Conservation (phyloP, 2,888 invertebrate genomes). For the Disparrhopalites patrizii region DNA sequence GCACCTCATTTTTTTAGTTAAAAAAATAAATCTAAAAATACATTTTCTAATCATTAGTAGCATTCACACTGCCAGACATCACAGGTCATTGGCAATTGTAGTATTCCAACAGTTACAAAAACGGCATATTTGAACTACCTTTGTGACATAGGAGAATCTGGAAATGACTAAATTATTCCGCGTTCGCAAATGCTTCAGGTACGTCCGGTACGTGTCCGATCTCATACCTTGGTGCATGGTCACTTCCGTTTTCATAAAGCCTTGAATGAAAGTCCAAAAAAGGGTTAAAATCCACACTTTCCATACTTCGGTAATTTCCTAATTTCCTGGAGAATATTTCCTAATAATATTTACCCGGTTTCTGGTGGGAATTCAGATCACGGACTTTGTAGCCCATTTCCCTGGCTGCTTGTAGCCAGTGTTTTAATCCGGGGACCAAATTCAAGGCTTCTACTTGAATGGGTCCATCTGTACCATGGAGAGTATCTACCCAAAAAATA, state of each 20-base stretch:
- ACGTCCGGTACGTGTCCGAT: background rate
- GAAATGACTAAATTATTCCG: background rate
- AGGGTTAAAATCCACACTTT: too few relatives aligned
- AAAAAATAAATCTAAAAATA: background rate
- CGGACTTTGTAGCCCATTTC: conserved; percentile 19
- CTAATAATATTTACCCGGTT: conserved; percentile 11
- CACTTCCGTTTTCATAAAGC: conserved; percentile 5
- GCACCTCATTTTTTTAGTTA: background rate
- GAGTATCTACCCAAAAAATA: background rate
- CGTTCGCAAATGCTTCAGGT: background rate
- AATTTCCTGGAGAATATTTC: too few relatives aligned
- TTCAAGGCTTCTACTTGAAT: conserved; percentile 9
- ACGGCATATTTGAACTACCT: too few relatives aligned
- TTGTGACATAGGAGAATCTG: conserved; percentile 12
- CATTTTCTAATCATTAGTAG: too few relatives aligned
- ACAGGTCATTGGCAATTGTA: too few relatives aligned
- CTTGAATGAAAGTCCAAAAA: too few relatives aligned
- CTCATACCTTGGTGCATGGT: background rate
- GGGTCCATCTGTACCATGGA: conserved; percentile 25
- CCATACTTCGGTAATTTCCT: too few relatives aligned
- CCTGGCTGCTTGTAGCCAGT: conserved; percentile 10
- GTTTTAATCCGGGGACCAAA: conserved; percentile 11
- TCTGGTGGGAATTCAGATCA: conserved; percentile 25
- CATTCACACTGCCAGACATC: too few relatives aligned
- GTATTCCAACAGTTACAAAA: too few relatives aligned